Base-by-base conservation (phyloP, 37 sponge, comb jelly and placozoan species). In the Eunapius fragilis region DNA sequence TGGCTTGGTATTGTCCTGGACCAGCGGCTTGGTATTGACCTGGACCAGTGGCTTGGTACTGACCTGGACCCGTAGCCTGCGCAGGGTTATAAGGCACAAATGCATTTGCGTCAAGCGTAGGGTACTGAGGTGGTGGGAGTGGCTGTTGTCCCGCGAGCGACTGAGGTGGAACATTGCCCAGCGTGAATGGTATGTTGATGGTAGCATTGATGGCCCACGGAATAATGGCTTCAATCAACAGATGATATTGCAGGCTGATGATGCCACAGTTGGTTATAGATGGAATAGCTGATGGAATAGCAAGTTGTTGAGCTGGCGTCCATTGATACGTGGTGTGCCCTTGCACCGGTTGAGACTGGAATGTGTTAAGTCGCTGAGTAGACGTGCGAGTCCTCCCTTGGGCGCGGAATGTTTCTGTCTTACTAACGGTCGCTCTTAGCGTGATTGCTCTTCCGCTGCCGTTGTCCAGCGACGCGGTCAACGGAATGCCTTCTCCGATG, bases 391-490 rank as follows among this genome's bases (percentile, higher is more conserved):
- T 73, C 0, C 30, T 73, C 2, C 30, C 91, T 34, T 71, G 72
- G 28, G 91, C 91, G 68, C 79, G 83, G 74, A 78, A 87, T 2
- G n/a, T 67, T 6, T 83, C 84, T 31, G 27, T 33, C 45, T 76
- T 69, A n/a, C 12, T 19, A 9, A 91, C 30, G 12, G 80, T 37
- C 14, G 91, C 91, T 48, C 34, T 70, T 19, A 91, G 6, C 2
- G 73, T 71, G 31, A 91, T 78, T 1, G 41, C 31, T 37, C 87
- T 80, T 67, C 76, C 75, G 50, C 84, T 84, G 27, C 80, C 74
- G 69, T 91, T 91, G 50, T 87, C 91, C 30, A 87, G 72, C 13
- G 71, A 37, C 24, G 76, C 84, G 11, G 35, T 79, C 37, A 91
- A 37, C 10, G 82, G 84, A 41, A 91, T 82, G 23, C 37, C 26